A percentile compares a stretch with the other conserved stretches of the same genome.
phyloP scores from a whole-genome alignment of 2,888 invertebrate species.

The Nudaria mundana region DNA sequence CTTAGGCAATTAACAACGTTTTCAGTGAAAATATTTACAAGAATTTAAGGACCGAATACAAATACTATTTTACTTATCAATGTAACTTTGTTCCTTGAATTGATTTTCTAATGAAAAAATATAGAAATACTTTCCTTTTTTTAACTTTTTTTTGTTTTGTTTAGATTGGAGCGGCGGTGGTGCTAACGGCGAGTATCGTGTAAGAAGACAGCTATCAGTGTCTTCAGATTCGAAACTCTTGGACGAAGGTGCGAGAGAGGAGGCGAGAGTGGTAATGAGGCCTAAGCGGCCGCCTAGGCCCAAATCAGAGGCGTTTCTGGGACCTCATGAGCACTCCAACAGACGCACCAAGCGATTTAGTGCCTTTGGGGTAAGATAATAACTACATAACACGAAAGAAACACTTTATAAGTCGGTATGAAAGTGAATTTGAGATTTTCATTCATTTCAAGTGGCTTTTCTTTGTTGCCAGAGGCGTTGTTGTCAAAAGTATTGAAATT shows the following conservation, averaged over 20 bases:
- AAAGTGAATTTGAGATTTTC: too few relatives aligned
- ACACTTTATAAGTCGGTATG: too few relatives aligned
- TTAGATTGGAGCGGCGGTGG: constrained; percentile 88
- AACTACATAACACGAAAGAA: background rate
- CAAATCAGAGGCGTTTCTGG: constrained; percentile 96
- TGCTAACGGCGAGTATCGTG: constrained; percentile 88
- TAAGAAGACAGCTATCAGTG: constrained; percentile 93
- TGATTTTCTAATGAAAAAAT: too few relatives aligned
- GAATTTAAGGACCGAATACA: background rate
- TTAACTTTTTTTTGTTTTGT: constrained; percentile 33
- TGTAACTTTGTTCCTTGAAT: too few relatives aligned
- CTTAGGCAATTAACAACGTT: constrained; percentile 48
- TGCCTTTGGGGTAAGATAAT: constrained; percentile 93
- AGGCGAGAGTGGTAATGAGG: constrained; percentile 93
- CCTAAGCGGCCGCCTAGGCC: constrained; percentile 96
- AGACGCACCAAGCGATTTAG: constrained; percentile 96
- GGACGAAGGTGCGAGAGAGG: constrained; percentile 94
- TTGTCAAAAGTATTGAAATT: too few relatives aligned
- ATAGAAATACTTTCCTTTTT: too few relatives aligned
- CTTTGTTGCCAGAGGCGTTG: too few relatives aligned
- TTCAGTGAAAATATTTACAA: constrained; percentile 51
- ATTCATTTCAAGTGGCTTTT: too few relatives aligned
- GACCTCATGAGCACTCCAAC: constrained; percentile 86
- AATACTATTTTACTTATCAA: background rate
- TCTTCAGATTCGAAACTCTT: constrained; percentile 95